These are phyloP conservation scores for Cephus cinctus DNA, from an alignment of 1,140 invertebrate species.

Conservation along the genomic window DNA sequence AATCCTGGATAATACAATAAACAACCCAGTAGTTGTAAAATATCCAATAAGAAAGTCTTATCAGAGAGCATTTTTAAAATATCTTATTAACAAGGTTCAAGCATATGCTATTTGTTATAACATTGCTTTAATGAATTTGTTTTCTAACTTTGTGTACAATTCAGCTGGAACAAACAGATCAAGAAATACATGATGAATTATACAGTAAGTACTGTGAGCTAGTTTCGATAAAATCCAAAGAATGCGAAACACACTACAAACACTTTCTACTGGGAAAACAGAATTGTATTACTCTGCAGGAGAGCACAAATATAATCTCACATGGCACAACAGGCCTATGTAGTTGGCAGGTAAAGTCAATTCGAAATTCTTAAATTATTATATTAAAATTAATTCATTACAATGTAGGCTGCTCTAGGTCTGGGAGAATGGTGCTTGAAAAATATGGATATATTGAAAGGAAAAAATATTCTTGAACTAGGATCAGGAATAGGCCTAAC, in stretches of 20 bases:
- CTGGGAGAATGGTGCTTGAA: conserved; percentile 58
- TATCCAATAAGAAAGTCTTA: conserved; percentile 54
- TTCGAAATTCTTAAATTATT: conserved; percentile 8
- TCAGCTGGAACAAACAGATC: conserved; percentile 42
- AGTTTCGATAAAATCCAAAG: conserved; percentile 31
- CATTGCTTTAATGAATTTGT: conserved; percentile 12
- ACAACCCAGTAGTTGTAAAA: conserved; percentile 39
- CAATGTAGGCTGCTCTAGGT: conserved; percentile 50
- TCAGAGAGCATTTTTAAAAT: conserved; percentile 54
- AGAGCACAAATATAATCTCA: conserved; percentile 58
- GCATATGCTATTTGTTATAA: not conserved
- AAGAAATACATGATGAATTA: conserved; percentile 49
- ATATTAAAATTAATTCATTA: not conserved
- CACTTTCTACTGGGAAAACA: conserved; percentile 50
- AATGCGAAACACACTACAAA: conserved; percentile 44
- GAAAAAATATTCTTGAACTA: conserved; percentile 58
- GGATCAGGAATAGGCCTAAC: conserved; percentile 61
- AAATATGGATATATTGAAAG: conserved; percentile 43
- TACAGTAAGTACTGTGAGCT: conserved; percentile 50
- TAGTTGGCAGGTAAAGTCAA: conserved; percentile 56
- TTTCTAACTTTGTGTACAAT: conserved; percentile 10
- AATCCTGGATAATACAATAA: conserved; percentile 50
- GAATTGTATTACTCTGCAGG: conserved; percentile 51
- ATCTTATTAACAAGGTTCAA: conserved; percentile 43
- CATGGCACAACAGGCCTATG: conserved; percentile 60